These are phyloP conservation scores for Drosophila nr. medialis DNA, from an alignment of 2,888 invertebrate species.

Conservation along the genomic window DNA sequence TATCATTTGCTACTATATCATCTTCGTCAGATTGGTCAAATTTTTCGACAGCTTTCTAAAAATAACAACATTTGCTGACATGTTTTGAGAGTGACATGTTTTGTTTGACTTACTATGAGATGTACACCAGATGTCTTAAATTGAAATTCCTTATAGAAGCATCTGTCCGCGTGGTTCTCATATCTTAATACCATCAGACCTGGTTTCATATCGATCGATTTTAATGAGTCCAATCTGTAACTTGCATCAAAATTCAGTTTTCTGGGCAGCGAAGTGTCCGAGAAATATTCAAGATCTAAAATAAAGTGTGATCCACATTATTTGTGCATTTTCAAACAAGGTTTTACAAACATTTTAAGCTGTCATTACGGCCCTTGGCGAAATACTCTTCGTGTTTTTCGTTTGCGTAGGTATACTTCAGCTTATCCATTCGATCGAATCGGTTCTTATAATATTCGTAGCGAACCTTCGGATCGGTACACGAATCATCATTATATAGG, in stretches of 20 bases:
- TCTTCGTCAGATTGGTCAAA: slow-evolving; percentile 86
- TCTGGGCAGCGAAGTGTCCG: slow-evolving; percentile 59
- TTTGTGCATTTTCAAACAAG: background rate
- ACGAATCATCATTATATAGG: slow-evolving; percentile 72
- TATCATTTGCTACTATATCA: slow-evolving; percentile 85
- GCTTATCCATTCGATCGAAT: slow-evolving; percentile 87
- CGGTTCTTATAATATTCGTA: slow-evolving; percentile 89
- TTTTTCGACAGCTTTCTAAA: slow-evolving; percentile 87
- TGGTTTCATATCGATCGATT: slow-evolving; percentile 86
- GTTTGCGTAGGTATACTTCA: slow-evolving; percentile 86
- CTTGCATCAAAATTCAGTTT: slow-evolving; percentile 83
- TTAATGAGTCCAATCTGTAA: slow-evolving; percentile 90
- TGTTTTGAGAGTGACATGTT: background rate
- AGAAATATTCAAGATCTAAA: slow-evolving; percentile 74
- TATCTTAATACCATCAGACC: slow-evolving; percentile 87
- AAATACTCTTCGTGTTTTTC: slow-evolving; percentile 87
- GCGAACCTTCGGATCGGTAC: slow-evolving; percentile 82
- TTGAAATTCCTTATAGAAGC: slow-evolving; percentile 71
- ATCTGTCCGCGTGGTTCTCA: slow-evolving; percentile 86
- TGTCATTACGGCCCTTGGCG: slow-evolving; percentile 88
- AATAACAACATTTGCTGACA: background rate
- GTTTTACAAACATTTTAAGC: slow-evolving; percentile 87
- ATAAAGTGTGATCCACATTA: background rate
- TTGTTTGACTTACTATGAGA: slow-evolving; percentile 61
- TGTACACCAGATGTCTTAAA: slow-evolving; percentile 53